phyloP scores from a whole-genome alignment of 2,113 vertebrate genomes.

The Candoia aspera region DNA sequence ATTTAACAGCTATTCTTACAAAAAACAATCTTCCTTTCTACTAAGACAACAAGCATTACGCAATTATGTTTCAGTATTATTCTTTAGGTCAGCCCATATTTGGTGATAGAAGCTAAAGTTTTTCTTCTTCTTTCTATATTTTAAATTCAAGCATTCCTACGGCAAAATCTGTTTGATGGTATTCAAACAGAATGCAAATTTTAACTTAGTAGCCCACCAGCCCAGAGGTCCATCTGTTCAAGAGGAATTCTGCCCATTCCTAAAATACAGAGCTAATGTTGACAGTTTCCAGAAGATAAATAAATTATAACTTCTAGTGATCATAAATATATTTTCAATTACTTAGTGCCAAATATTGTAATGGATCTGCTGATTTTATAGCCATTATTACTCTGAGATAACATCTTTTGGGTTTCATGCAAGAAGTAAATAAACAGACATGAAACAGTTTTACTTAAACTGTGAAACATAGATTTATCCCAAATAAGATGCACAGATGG shows the following conservation, averaged over 20 bases:
- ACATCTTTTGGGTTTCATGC: conserved; percentile 25
- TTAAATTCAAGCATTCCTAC: conserved; percentile 16
- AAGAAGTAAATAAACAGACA: background rate
- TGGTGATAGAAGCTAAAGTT: background rate
- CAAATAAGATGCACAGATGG: background rate
- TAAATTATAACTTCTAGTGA: conserved; percentile 60
- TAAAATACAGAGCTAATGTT: conserved; percentile 47
- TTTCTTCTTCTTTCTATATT: conserved; percentile 19
- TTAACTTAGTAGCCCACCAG: conserved; percentile 60
- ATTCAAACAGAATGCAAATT: conserved; percentile 25
- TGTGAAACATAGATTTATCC: background rate
- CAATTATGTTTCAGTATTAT: background rate
- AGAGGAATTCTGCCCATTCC: conserved; percentile 62
- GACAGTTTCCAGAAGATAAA: conserved; percentile 68
- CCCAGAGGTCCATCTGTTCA: conserved; percentile 72
- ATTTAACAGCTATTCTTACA: background rate
- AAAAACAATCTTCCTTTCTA: background rate
- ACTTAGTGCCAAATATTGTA: conserved; percentile 64
- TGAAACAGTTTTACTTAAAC: background rate
- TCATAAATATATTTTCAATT: conserved; percentile 52
- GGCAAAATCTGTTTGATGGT: conserved; percentile 8
- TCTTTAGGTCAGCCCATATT: background rate
- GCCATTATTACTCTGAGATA: conserved; percentile 41
- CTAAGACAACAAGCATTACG: conserved; percentile 22
- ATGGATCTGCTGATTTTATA: conserved; percentile 55